These are phyloP conservation scores for Drosophila neocordata DNA, from an alignment of 1,140 invertebrate genomes.

Conservation along the genomic window DNA sequence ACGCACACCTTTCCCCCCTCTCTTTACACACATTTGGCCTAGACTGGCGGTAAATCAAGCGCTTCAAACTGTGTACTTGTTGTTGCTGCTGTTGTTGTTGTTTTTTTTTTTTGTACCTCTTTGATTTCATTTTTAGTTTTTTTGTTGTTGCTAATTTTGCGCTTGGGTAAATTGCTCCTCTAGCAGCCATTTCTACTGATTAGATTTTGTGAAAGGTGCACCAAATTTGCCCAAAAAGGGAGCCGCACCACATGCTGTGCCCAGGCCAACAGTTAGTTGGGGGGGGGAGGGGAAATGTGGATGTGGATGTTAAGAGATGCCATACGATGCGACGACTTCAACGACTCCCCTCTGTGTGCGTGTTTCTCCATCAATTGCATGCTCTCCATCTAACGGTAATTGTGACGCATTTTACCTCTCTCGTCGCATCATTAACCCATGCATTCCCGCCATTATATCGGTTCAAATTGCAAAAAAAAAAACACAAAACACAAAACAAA, in stretches of 20 bases:
- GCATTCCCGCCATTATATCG: conserved; percentile 66
- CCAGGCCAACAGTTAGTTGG: background rate
- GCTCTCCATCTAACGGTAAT: conserved; percentile 66
- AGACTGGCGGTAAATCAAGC: conserved; percentile 60
- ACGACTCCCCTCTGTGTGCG: conserved; percentile 3
- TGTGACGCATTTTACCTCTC: conserved; percentile 64
- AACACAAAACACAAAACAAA: conserved; percentile 13
- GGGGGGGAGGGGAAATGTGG: conserved; percentile 4
- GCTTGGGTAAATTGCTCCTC: conserved; percentile 74
- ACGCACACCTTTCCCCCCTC: conserved; percentile 7
- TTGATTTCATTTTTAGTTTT: conserved; percentile 17
- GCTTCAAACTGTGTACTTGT: conserved; percentile 38
- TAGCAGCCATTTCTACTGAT: conserved; percentile 61
- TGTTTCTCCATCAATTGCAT: conserved; percentile 35
- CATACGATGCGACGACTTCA: conserved; percentile 25
- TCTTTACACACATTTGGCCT: conserved; percentile 28
- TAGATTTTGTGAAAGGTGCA: conserved; percentile 79
- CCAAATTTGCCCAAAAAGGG: conserved; percentile 80
- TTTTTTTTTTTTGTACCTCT: conserved; percentile 11
- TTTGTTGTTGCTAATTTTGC: conserved; percentile 69
- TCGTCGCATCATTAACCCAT: conserved; percentile 71
- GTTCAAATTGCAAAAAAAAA: conserved; percentile 47
- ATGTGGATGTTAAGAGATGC: conserved; percentile 13
- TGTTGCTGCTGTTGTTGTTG: too few relatives aligned
- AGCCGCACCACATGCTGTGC: conserved; percentile 74